A percentile compares a stretch with the other conserved stretches of the same genome.
Conservation (phyloP, 2,113 vertebrate species). For the Pithys albifrons region DNA sequence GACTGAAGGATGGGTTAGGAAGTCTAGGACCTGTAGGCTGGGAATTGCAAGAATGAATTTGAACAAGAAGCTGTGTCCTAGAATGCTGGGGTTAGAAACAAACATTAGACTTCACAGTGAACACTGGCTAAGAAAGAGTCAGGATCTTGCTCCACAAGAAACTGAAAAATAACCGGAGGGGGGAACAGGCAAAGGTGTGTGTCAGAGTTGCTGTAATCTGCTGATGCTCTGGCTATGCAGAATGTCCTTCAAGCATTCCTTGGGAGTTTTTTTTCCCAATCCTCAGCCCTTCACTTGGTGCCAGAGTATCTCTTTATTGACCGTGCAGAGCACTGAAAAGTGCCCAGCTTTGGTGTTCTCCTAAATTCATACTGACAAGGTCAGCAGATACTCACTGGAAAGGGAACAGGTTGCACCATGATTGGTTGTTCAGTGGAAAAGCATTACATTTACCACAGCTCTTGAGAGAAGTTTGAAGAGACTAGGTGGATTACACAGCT, state of each 20-base stretch:
- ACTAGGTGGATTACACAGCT: background rate
- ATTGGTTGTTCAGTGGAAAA: background rate
- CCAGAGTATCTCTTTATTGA: background rate
- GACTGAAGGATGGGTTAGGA: background rate
- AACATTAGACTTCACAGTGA: background rate
- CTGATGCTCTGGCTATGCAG: background rate
- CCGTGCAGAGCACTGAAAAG: background rate
- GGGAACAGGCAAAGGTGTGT: background rate
- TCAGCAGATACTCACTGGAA: background rate
- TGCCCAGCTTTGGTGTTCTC: background rate
- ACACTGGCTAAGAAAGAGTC: background rate
- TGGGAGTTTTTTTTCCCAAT: background rate
- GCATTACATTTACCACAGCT: background rate
- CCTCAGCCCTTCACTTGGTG: background rate
- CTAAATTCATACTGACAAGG: background rate
- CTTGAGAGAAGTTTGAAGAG: background rate
- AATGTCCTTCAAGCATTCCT: background rate
- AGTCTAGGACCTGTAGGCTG: background rate
- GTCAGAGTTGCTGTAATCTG: background rate
- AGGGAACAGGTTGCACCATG: background rate
- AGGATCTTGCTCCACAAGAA: background rate
- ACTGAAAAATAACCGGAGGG: background rate
- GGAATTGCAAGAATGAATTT: background rate
- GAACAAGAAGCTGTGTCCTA: background rate
- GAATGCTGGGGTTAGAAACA: background rate